Evolutionary conservation across 64 coral and sea anemone species (phyloP).

Genomic region (Catalaphyllia jardinei): DNA sequence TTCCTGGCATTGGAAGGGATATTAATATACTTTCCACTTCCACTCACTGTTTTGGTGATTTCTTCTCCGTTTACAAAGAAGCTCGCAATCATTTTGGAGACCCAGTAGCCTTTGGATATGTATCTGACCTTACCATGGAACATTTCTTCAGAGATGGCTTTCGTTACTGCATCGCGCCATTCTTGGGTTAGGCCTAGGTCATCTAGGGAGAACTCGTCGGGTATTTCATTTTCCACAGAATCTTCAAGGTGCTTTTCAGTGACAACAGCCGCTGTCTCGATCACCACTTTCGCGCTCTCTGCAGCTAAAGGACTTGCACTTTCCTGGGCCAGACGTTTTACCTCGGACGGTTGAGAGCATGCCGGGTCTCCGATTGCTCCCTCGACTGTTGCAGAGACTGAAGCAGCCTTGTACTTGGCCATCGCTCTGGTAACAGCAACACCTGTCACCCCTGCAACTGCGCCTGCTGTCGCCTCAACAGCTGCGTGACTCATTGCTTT

Average conservation of each 20-base stretch:
- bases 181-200: not conserved
- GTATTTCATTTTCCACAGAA: too few species aligned
- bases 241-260: too few species aligned
- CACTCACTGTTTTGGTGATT: not conserved
- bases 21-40: conserved; percentile 24
- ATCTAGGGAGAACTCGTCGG: too few species aligned
- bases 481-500: not conserved
- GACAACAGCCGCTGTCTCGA: not conserved
- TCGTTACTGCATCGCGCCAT: not conserved
- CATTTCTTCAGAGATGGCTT: not conserved
- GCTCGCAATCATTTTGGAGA: conserved; percentile 8
- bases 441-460: not conserved
- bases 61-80: not conserved
- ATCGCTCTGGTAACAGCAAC: conserved; percentile 17
- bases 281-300: not conserved
- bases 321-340: not conserved
- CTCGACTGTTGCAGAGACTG: conserved; percentile 1
- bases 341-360: not conserved
- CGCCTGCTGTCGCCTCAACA: not conserved
- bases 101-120: not conserved
- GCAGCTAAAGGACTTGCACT: not conserved
- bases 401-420: not conserved
- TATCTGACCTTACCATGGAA: conserved; percentile 12
- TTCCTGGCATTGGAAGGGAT: conserved; percentile 20
- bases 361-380: conserved; percentile 2